Evolutionary conservation across 1,140 invertebrate genomes (phyloP), one percentile per base, ranked within the genome.

Genomic region (Meloidogyne floridensis): DNA sequence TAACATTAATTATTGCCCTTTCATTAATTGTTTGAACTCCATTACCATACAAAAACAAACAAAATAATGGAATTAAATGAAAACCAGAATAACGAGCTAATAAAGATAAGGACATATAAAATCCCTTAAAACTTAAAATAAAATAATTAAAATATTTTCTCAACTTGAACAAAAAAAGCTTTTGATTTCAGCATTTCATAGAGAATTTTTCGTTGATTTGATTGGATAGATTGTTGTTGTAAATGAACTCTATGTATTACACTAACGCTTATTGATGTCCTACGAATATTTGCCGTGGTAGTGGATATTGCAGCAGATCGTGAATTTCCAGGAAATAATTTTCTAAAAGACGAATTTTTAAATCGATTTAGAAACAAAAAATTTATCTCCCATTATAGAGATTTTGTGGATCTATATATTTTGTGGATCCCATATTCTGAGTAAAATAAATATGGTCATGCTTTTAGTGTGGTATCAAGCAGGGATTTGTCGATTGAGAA

Each of bases 31-130:
- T 42, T 15, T 54, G 56, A 47, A 69, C 6, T 15, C 74, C 74
- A 18, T 32, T 75, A 11, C 74, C 74, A 75, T 43, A 75, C 8
- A 75, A 32, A 32, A 42, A 56, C 13, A 43, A 77, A n/a, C 18
- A 20, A 56, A 77, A 54, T 69, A 56, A 77, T 8, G 75, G 75
- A 13, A 77, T 6, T 10, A 77, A 8, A 47, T 65, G 53, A 43
- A 77, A 77, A 69, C 75, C 75, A 20, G n/a, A 7, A 65, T 65
- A 65, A 65, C 59, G 59, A 65, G 59, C 59, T 7, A 65, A 7
- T 65, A 65, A 65, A 65, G 59, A 65, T n/a, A 65, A 4, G 2
- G 59, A 65, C 59, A 65, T 65, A 65, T 65, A 65, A 65, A 65
- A 65, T 13, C 59, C 59, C 59, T 65, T 65, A n/a, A 65, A 65